Percentiles rank a stretch among this genome's conserved stretches.
Conservation (phyloP, 2,113 vertebrate genomes). For the Sinocyclocheilus grahami region DNA sequence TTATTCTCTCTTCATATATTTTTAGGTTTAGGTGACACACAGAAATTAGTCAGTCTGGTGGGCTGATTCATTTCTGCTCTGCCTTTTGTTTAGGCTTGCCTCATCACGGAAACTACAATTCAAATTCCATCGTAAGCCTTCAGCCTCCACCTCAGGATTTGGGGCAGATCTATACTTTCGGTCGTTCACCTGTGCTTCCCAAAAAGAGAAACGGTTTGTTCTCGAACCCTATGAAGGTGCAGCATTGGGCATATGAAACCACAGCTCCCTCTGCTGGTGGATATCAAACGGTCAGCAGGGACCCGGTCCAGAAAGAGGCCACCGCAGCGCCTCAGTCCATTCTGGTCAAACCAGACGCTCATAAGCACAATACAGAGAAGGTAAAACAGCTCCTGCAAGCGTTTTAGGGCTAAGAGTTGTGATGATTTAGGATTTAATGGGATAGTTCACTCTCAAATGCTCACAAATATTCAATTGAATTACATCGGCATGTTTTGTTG, state of each 20-base stretch:
- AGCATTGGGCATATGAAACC: constrained; percentile 69
- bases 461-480: neutral
- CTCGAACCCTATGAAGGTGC: constrained; percentile 57
- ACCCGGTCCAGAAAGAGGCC: constrained; percentile 70
- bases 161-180: constrained; percentile 72
- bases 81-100: constrained; percentile 67
- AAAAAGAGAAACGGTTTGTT: constrained; percentile 70
- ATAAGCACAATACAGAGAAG: constrained; percentile 84
- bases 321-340: constrained; percentile 84
- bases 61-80: neutral
- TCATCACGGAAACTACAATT: constrained; percentile 63
- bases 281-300: constrained; percentile 75
- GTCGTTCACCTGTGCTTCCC: constrained; percentile 66
- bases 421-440: no score
- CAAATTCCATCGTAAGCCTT: constrained; percentile 63
- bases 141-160: constrained; percentile 73
- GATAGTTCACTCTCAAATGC: no score
- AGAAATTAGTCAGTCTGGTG: no score
- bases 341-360: constrained; percentile 87
- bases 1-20: neutral
- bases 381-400: constrained; percentile 65
- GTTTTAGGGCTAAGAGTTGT: neutral
- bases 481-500: neutral
- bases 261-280: constrained; percentile 73
- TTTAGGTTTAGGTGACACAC: neutral